Percentiles rank a stretch among this genome's conserved stretches.
Evolutionary conservation across 2,888 invertebrate genomes (phyloP).

Genomic region (Calliphora vomitoria): DNA sequence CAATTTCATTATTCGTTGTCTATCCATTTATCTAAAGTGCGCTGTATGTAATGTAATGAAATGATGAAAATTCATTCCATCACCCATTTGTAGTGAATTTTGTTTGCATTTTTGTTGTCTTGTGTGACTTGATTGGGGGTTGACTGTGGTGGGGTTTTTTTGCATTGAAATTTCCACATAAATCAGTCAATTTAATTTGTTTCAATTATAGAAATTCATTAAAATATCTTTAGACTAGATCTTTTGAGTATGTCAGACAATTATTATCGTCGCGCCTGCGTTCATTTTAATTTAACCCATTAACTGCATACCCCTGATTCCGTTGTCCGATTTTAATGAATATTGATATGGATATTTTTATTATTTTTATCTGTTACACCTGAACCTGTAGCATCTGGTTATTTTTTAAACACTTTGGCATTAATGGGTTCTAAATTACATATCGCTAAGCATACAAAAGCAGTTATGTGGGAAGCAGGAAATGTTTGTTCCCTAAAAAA

Average conservation of each 20-base stretch:
- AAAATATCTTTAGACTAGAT: constrained; percentile 56
- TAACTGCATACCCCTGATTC: too few relatives aligned
- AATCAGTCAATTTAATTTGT: constrained; percentile 64
- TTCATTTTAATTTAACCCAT: constrained; percentile 31
- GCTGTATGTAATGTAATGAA: constrained; percentile 35
- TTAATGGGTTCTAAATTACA: too few relatives aligned
- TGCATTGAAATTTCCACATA: constrained; percentile 33
- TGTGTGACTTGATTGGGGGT: background rate
- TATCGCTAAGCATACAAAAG: too few relatives aligned
- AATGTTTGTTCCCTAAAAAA: too few relatives aligned
- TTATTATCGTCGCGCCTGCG: constrained; percentile 50
- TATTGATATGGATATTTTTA: too few relatives aligned
- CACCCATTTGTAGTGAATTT: constrained; percentile 9
- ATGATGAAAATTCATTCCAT: constrained; percentile 4
- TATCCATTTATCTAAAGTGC: constrained; percentile 37
- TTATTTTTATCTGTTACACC: too few relatives aligned
- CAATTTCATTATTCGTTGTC: constrained; percentile 43
- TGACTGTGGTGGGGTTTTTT: background rate
- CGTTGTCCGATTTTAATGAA: too few relatives aligned
- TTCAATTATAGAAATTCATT: constrained; percentile 61
- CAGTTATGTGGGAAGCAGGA: too few relatives aligned
- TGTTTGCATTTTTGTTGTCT: constrained; percentile 17
- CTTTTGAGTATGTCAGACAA: constrained; percentile 20
- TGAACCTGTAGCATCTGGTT: too few relatives aligned
- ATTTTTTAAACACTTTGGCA: too few relatives aligned